These are phyloP conservation scores for Sebastes trivittatus DNA, from an alignment of 2,797 vertebrate genomes.

Conservation along the genomic window DNA sequence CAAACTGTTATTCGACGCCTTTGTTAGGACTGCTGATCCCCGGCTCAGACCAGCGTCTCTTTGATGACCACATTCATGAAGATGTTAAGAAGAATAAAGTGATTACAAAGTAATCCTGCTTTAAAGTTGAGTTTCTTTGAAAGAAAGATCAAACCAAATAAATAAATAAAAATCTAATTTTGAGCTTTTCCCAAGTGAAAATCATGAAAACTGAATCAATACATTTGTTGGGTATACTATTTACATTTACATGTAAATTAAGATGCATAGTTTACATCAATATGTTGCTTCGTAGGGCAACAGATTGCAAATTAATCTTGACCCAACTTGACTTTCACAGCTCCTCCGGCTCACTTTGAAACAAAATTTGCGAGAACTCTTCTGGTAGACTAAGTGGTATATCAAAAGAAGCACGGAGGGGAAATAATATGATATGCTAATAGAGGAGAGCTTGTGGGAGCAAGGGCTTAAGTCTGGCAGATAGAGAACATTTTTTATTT, in stretches of 20 bases:
- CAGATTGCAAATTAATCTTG: constrained; percentile 24
- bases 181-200: neutral
- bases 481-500: constrained; percentile 42
- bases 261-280: constrained; percentile 9
- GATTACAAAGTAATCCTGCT: neutral
- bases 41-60: constrained; percentile 8
- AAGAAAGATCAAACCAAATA: constrained; percentile 16
- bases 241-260: constrained; percentile 34
- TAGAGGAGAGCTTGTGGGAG: constrained; percentile 47
- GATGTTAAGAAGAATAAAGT: neutral
- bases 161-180: neutral
- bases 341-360: constrained; percentile 25
- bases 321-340: constrained; percentile 14
- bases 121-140: neutral
- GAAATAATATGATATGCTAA: constrained; percentile 61
- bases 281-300: neutral
- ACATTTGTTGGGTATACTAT: neutral
- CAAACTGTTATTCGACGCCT: neutral
- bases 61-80: constrained; percentile 20
- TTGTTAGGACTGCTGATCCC: neutral
- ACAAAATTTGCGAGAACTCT: constrained; percentile 16
- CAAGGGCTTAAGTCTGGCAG: constrained; percentile 38
- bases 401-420: constrained; percentile 45
- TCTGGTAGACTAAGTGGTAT: constrained; percentile 33
- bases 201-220: neutral